These are phyloP conservation scores for Seriola aureovittata DNA, from an alignment of 2,113 vertebrate genomes.

Conservation along the genomic window DNA sequence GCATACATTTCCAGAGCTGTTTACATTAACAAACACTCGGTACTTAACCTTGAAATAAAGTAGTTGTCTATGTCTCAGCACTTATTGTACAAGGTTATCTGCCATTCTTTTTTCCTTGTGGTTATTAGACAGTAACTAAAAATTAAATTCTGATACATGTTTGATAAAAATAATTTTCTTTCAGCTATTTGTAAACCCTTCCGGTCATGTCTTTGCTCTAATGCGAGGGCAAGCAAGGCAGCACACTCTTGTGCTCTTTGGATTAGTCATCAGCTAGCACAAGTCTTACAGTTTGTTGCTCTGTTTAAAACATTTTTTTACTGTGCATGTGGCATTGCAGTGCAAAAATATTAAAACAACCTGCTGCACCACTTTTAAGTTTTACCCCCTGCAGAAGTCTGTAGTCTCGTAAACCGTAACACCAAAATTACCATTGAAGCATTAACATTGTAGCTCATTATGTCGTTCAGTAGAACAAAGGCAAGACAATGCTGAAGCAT, in stretches of 20 bases:
- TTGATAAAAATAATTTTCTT: neutral
- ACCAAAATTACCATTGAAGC: neutral
- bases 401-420: neutral
- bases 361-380: neutral
- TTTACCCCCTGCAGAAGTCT: neutral
- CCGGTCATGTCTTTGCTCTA: neutral
- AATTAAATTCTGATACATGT: neutral
- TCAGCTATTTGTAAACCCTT: neutral
- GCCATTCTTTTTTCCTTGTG: neutral
- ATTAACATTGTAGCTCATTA: neutral
- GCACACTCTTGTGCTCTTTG: neutral
- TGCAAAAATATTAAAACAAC: neutral
- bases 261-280: neutral
- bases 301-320: neutral
- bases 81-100: neutral
- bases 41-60: conserved; percentile 18
- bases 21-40: conserved; percentile 21
- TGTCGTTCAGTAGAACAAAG: neutral
- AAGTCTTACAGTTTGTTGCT: conserved; percentile 12
- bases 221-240: neutral
- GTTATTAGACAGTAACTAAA: neutral
- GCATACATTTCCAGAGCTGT: conserved; percentile 41
- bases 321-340: neutral
- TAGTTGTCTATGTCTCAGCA: conserved; percentile 7
- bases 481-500: neutral